Evolutionary conservation across 2,113 vertebrate species (phyloP), one percentile per base, ranked within the genome.

Genomic region (Ophthalmolycus amberensis): DNA sequence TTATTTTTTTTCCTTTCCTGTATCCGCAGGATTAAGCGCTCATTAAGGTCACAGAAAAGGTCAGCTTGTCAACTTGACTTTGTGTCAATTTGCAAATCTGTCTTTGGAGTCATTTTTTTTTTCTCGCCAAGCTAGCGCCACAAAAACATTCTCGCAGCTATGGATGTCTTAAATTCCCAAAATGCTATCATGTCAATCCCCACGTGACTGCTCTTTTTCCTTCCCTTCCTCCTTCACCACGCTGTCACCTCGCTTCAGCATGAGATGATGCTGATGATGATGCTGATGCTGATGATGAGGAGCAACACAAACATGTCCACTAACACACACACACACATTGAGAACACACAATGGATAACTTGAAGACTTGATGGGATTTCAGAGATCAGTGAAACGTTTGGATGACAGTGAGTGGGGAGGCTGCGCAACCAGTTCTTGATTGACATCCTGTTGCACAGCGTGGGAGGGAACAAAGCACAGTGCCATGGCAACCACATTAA

Each of bases 401-500:
- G 81, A 37, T 79, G 87, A 59, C 75, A 38, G 87, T 80, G 77
- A 85, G 80, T 71, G 82, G 79, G 79, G 80, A 29, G 22, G 83
- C 74, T 79, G 79, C 73, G 87, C 74, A 60, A 72, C 67, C 56
- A 9, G 46, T 56, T 25, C 46, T 82, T 90, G 91, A 92, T 75
- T 86, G 90, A 83, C 92, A 83, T 87, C 86, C 11, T 32, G 58
- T 79, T 77, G 75, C 68, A 74, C 83, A 70, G 83, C 75, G 85
- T 92, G 86, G 91, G 89, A 76, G 69, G 81, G 85, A 88, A 88
- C 84, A 91, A 89, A 93, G 91, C 92, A 90, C 90, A 94, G 92
- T 89, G 92, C 92, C 93, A 93, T 93, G 90, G 94, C 92, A 93
- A 94, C 94, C 93, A 89, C 93, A 94, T 87, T 87, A 93, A 93